Percentiles rank a stretch among this genome's conserved stretches.
phyloP scores from a whole-genome alignment of 1,140 invertebrate species.

The Episyrphus balteatus region DNA sequence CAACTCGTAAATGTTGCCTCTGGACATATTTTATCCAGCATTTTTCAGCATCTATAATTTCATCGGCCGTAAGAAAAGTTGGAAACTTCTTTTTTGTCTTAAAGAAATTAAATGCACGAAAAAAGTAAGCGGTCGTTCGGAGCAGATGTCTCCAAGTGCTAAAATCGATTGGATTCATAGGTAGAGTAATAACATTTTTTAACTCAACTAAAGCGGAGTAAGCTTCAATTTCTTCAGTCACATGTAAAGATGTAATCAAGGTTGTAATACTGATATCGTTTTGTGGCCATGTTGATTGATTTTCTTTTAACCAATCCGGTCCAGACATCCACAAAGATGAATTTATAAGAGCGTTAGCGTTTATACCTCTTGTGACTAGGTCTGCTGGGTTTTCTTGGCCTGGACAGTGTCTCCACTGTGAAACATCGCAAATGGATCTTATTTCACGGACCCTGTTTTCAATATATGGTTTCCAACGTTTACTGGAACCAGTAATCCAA shows the following conservation, averaged over 20 bases:
- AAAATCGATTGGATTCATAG: neutral
- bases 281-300: neutral
- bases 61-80: neutral
- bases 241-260: too few species aligned
- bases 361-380: too few species aligned
- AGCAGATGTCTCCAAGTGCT: neutral
- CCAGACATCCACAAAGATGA: neutral
- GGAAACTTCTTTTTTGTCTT: neutral
- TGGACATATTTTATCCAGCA: neutral
- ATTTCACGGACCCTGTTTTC: conserved; percentile 16
- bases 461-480: conserved; percentile 14
- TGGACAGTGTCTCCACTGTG: conserved; percentile 16
- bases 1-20: neutral
- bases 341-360: neutral
- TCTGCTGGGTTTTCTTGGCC: conserved; percentile 16
- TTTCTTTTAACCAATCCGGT: neutral
- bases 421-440: conserved; percentile 4
- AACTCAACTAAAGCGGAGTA: neutral
- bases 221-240: too few species aligned
- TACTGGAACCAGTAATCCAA: neutral
- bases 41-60: neutral
- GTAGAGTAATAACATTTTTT: neutral
- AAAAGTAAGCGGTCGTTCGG: neutral
- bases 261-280: neutral
- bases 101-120: neutral